Conservation (phyloP, 1,140 invertebrate genomes). For the Cotesia vestalis region DNA sequence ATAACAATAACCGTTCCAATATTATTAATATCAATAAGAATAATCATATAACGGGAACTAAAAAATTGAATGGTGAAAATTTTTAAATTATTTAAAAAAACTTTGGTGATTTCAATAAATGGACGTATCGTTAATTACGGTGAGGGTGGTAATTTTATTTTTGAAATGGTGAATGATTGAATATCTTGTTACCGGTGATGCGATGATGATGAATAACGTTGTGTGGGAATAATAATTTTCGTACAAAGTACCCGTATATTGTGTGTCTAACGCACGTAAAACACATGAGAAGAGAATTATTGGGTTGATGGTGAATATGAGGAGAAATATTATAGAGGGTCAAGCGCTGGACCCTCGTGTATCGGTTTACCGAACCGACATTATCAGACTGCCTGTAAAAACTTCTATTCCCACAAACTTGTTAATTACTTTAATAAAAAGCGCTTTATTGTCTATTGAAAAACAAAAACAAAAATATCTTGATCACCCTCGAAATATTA, state of each 20-base stretch:
- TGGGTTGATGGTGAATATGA: background rate
- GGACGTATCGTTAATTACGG: background rate
- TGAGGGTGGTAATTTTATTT: background rate
- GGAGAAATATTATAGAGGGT: constrained; percentile 12
- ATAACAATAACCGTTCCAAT: too few species aligned
- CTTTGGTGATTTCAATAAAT: too few species aligned
- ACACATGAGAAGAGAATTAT: constrained; percentile 1
- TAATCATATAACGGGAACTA: too few species aligned
- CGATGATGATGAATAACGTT: constrained; percentile 5
- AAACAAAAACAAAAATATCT: too few species aligned
- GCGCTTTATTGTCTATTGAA: too few species aligned
- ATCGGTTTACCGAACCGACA: constrained; percentile 11
- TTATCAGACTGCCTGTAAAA: constrained; percentile 2
- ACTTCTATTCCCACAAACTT: background rate
- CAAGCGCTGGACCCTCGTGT: background rate
- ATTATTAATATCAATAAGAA: too few species aligned
- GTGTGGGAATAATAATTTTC: constrained; percentile 13
- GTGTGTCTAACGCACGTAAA: constrained; percentile 11
- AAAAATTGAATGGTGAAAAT: too few species aligned
- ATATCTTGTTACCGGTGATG: constrained; percentile 24
- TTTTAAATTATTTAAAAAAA: too few species aligned
- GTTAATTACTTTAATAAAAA: too few species aligned
- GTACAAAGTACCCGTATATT: constrained; percentile 25
- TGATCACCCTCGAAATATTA: too few species aligned
- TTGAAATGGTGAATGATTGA: background rate